These are phyloP conservation scores for Drosophila suzukii DNA, from an alignment of 1,140 invertebrate genomes.

Conservation along the genomic window DNA sequence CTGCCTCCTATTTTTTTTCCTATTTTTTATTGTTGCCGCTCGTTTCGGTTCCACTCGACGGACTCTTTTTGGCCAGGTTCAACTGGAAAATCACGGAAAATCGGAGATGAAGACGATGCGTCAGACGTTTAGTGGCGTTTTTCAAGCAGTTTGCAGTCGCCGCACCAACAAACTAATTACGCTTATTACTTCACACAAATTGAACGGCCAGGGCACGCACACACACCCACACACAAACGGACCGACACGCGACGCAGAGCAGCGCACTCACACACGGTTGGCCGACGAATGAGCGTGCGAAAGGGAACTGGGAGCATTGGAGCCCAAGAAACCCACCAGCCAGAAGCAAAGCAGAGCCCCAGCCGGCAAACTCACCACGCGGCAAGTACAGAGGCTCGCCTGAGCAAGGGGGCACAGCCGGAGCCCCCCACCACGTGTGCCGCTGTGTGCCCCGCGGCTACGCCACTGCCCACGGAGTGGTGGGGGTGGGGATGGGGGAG, in stretches of 20 bases:
- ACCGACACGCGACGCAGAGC: constrained; percentile 16
- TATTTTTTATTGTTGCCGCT: constrained; percentile 1
- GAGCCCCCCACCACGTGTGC: constrained; percentile 23
- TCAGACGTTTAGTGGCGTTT: constrained; percentile 53
- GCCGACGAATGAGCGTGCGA: constrained; percentile 45
- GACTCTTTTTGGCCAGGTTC: constrained; percentile 27
- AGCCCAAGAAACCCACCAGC: constrained; percentile 26
- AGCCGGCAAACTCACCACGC: constrained; percentile 30
- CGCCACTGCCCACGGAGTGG: constrained; percentile 24
- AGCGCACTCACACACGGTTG: constrained; percentile 58
- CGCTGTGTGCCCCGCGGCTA: constrained; percentile 21
- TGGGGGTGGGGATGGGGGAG: not conserved
- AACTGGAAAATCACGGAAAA: constrained; percentile 39
- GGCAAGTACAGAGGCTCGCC: constrained; percentile 42
- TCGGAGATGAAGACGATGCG: constrained; percentile 13
- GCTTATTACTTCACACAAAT: constrained; percentile 80
- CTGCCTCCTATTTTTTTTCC: constrained; percentile 28
- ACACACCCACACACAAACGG: constrained; percentile 33
- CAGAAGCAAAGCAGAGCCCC: constrained; percentile 8
- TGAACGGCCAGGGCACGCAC: constrained; percentile 55
- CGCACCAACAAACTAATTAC: constrained; percentile 70
- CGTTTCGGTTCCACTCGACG: constrained; percentile 33
- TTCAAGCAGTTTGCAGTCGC: constrained; percentile 40
- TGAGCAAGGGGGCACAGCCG: constrained; percentile 8
- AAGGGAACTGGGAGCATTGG: constrained; percentile 1